These are phyloP conservation scores for Caranx melampygus DNA, from an alignment of 2,113 vertebrate species.

Conservation along the genomic window DNA sequence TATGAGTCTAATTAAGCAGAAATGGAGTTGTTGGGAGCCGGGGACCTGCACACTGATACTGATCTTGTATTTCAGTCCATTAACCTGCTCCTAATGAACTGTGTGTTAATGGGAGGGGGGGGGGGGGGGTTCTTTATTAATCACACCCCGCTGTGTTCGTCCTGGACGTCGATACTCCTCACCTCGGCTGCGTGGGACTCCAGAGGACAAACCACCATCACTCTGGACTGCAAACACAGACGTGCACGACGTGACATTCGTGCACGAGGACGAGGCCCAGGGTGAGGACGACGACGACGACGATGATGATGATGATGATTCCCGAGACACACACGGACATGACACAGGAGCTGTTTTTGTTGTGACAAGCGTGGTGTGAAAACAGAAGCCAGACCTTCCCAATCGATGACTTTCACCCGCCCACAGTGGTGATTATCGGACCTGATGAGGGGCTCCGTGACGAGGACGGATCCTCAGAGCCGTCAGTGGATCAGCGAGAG, in stretches of 20 bases:
- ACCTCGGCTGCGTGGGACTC: not conserved
- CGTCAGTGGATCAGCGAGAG: slow-evolving; percentile 24
- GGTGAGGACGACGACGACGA: no score
- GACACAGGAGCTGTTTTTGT: slow-evolving; percentile 9
- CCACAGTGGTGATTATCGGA: slow-evolving; percentile 47
- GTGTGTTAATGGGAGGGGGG: slow-evolving; percentile 49
- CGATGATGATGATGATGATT: not conserved
- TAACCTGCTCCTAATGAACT: slow-evolving; percentile 75
- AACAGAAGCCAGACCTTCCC: slow-evolving; percentile 24
- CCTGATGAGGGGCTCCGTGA: slow-evolving; percentile 34
- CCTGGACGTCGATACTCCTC: slow-evolving; percentile 31
- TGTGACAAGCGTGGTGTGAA: slow-evolving; percentile 35
- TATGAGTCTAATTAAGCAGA: slow-evolving; percentile 68
- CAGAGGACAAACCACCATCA: not conserved
- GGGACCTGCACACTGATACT: slow-evolving; percentile 43
- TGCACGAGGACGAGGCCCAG: not conserved
- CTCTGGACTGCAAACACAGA: slow-evolving; percentile 5
- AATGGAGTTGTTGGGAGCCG: slow-evolving; percentile 49
- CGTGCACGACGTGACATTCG: not conserved
- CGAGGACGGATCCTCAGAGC: slow-evolving; percentile 32
- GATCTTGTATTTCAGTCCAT: slow-evolving; percentile 60
- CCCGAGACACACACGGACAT: not conserved
- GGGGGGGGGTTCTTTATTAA: slow-evolving; percentile 61
- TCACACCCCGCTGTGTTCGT: slow-evolving; percentile 34
- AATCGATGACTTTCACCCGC: slow-evolving; percentile 45